phyloP scores from a whole-genome alignment of 2,888 invertebrate genomes.

The Orgyia antiqua region DNA sequence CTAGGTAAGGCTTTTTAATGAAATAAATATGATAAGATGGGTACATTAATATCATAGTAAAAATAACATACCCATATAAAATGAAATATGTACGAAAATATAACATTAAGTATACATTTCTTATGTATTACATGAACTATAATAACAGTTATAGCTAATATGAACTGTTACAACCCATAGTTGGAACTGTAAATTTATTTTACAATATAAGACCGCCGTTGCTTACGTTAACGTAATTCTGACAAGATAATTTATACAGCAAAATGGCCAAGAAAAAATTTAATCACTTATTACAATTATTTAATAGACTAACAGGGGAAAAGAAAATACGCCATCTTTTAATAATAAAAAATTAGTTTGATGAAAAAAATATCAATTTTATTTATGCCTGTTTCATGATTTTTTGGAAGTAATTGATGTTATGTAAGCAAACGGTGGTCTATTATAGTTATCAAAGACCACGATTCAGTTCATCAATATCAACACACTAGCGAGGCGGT shows the following conservation, averaged over 20 bases:
- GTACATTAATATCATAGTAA: slow-evolving; percentile 10
- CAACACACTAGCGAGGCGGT: slow-evolving; percentile 36
- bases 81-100: slow-evolving; percentile 67
- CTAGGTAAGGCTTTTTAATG: slow-evolving; percentile 60
- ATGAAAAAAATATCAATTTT: no score
- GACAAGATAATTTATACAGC: no score
- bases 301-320: no score
- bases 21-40: slow-evolving; percentile 50
- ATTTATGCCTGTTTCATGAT: no score
- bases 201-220: slow-evolving; percentile 37
- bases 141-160: slow-evolving; percentile 71
- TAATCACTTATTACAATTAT: no score
- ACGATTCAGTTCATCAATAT: slow-evolving; percentile 43
- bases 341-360: no score
- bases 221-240: slow-evolving; percentile 14
- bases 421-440: slow-evolving; percentile 17
- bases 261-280: no score
- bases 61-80: slow-evolving; percentile 38
- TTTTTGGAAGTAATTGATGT: no score
- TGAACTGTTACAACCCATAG: slow-evolving; percentile 61
- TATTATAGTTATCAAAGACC: slow-evolving; percentile 31
- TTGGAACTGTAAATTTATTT: slow-evolving; percentile 58
- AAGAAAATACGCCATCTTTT: no score
- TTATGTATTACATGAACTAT: slow-evolving; percentile 74
- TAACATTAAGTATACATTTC: slow-evolving; percentile 73